These are phyloP conservation scores for Hydropotes inermis DNA, from an alignment of 2,113 vertebrate species.

Conservation along the genomic window DNA sequence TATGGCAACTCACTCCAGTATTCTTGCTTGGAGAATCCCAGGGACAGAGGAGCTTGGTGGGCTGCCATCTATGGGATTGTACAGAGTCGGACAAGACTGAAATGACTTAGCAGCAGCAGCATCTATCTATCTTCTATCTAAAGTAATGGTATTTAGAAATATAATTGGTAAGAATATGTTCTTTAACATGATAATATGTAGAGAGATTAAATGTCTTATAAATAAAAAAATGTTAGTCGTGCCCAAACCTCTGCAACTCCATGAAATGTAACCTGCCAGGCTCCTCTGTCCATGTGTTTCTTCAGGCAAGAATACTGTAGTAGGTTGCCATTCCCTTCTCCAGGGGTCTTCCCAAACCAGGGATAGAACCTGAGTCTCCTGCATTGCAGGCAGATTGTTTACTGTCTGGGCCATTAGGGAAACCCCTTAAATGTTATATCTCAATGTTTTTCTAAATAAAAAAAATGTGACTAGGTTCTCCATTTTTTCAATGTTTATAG, in stretches of 20 bases:
- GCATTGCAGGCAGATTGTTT: background rate
- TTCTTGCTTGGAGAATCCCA: background rate
- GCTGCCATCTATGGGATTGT: fast-evolving
- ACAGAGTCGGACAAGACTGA: background rate
- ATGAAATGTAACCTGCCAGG: background rate
- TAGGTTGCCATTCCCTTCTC: background rate
- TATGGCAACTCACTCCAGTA: background rate
- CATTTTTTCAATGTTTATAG: background rate
- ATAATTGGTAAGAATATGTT: background rate
- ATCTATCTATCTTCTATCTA: background rate
- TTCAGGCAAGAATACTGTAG: background rate
- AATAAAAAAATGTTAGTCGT: background rate
- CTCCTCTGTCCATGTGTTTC: background rate
- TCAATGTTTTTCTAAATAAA: background rate
- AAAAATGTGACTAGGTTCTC: background rate
- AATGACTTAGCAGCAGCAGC: background rate
- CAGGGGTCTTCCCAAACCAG: background rate
- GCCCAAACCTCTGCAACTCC: background rate
- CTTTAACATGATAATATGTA: background rate
- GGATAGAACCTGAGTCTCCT: background rate
- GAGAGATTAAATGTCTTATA: background rate
- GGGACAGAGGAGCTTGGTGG: background rate
- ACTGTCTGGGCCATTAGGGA: background rate
- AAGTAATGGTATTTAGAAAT: background rate
- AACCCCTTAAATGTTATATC: background rate